Evolutionary conservation across 35 echinoderm and acorn worm species (phyloP).

Genomic region (Diadema setosum): DNA sequence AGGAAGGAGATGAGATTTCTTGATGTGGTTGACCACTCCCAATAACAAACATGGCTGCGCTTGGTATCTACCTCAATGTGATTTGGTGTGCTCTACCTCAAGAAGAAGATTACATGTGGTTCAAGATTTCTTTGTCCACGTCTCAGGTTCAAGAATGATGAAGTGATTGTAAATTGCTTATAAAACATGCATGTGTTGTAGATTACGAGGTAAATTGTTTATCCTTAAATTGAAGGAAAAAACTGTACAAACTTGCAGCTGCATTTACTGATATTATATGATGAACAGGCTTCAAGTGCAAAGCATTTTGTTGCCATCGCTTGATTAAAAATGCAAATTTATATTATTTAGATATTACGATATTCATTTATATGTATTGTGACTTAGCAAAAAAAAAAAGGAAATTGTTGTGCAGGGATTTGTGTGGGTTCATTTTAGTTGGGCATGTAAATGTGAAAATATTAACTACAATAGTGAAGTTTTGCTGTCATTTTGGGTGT

Average conservation of each 20-base stretch:
- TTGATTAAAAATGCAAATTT: not conserved
- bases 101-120: not conserved
- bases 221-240: too few species aligned
- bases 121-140: not conserved
- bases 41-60: not conserved
- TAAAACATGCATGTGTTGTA: constrained; percentile 7
- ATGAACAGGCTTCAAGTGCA: constrained; percentile 10
- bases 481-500: not conserved
- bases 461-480: not conserved
- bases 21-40: too few species aligned
- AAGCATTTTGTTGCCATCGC: constrained; percentile 18
- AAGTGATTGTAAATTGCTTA: constrained; percentile 27
- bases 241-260: constrained; percentile 2
- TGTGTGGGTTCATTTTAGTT: too few species aligned
- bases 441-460: not conserved
- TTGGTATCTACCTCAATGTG: constrained; percentile 19
- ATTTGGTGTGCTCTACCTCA: constrained; percentile 21
- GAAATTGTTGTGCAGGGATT: not conserved
- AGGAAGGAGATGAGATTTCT: too few species aligned
- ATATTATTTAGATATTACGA: too few species aligned
- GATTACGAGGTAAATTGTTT: too few species aligned
- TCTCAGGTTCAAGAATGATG: not conserved
- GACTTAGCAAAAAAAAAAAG: not conserved
- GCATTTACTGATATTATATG: not conserved
- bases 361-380: too few species aligned